A percentile compares a stretch with the other conserved stretches of the same genome.
phyloP scores from a whole-genome alignment of 2,888 invertebrate species.

The Heliconius erato region DNA sequence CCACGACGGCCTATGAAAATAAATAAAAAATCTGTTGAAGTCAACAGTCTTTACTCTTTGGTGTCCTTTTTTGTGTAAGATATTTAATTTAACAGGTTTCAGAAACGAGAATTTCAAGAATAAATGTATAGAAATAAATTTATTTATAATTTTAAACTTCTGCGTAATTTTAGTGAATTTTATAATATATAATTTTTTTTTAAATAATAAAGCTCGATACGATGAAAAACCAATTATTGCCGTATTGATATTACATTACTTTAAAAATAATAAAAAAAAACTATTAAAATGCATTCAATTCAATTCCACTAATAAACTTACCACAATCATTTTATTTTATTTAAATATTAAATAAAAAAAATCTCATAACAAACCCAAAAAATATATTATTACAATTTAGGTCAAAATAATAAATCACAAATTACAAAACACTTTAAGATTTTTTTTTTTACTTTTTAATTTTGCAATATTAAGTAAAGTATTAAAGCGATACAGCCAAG shows the following conservation, averaged over 20 bases:
- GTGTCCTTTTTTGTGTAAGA: neutral
- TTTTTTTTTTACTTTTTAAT: conserved; percentile 12
- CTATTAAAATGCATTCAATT: neutral
- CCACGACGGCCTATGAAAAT: neutral
- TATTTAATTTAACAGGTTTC: conserved; percentile 1
- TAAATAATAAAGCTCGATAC: neutral
- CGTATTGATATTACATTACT: neutral
- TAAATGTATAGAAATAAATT: neutral
- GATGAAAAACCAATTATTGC: neutral
- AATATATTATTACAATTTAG: neutral
- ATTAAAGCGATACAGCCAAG: conserved; percentile 65
- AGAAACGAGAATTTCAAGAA: neutral
- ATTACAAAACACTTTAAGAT: conserved; percentile 4
- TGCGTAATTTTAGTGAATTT: neutral
- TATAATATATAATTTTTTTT: neutral
- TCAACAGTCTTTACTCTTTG: neutral
- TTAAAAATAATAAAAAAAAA: neutral
- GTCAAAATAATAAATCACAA: conserved; percentile 22
- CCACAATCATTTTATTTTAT: neutral
- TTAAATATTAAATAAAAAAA: neutral
- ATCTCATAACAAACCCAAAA: neutral
- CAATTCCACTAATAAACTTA: conserved; percentile 13
- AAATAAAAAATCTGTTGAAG: neutral
- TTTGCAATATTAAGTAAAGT: conserved; percentile 26
- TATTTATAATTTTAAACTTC: neutral